Conservation (phyloP, 2,888 invertebrate genomes). For the Tetragnatha montana region DNA sequence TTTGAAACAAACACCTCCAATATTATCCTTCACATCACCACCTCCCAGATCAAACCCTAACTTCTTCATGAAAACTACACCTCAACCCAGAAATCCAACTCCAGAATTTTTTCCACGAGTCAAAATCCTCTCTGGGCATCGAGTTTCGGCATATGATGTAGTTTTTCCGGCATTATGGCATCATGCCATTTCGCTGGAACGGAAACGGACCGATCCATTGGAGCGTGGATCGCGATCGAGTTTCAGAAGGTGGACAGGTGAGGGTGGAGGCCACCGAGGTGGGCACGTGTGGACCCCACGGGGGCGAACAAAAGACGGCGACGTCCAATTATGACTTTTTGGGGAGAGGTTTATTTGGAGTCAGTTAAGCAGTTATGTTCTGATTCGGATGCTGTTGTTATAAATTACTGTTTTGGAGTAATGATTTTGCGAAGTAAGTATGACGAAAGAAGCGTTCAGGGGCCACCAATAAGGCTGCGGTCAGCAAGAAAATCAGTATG, state of each 20-base stretch:
- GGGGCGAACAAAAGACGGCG: neutral
- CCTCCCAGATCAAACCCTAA: too few species aligned
- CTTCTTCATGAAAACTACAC: neutral
- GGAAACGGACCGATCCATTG: neutral
- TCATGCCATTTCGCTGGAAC: neutral
- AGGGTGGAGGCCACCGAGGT: neutral
- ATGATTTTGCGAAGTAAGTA: neutral
- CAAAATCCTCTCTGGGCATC: neutral
- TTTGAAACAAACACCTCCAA: too few species aligned
- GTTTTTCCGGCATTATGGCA: conserved; percentile 1
- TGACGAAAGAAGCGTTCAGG: too few species aligned
- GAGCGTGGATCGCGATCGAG: neutral
- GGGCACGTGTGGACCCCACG: neutral
- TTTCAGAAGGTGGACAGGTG: conserved; percentile 8
- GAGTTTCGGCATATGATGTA: neutral
- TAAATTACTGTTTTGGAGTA: neutral
- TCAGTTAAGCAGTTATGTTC: too few species aligned
- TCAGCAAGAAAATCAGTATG: too few species aligned
- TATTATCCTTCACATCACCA: too few species aligned
- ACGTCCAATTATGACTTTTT: neutral
- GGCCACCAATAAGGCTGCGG: too few species aligned
- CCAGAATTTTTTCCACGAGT: neutral
- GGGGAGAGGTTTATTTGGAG: too few species aligned
- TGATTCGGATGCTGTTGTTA: too few species aligned
- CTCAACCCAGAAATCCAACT: neutral